Evolutionary conservation across 2,888 invertebrate species (phyloP).

Genomic region (Lasiommata megera): DNA sequence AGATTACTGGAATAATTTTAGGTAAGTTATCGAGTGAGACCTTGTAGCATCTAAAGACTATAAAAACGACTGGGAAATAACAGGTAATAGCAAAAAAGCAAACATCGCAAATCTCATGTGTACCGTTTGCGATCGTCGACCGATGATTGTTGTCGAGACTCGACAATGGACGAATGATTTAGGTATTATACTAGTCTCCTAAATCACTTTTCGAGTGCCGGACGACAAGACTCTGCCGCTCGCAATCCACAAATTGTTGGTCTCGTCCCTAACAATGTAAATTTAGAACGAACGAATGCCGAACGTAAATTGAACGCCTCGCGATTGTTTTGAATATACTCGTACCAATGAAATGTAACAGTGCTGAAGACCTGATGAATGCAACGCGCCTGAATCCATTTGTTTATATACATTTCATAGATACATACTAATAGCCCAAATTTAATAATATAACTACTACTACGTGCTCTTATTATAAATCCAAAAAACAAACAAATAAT

Average conservation of each 20-base stretch:
- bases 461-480: neutral
- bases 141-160: slow-evolving; percentile 48
- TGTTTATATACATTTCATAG: slow-evolving; percentile 2
- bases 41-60: neutral
- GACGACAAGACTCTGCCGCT: slow-evolving; percentile 65
- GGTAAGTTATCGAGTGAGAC: slow-evolving; percentile 54
- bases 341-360: slow-evolving; percentile 65
- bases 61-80: neutral
- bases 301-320: slow-evolving; percentile 70
- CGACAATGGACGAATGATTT: slow-evolving; percentile 67
- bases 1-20: slow-evolving; percentile 66
- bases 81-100: neutral
- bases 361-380: slow-evolving; percentile 44
- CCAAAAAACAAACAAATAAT: too few relatives aligned
- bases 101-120: neutral
- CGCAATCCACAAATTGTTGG: slow-evolving; percentile 78
- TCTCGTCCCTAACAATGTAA: slow-evolving; percentile 76
- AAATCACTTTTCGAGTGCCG: slow-evolving; percentile 71
- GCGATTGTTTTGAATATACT: slow-evolving; percentile 75
- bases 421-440: neutral
- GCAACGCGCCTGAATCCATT: slow-evolving; percentile 54
- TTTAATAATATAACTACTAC: neutral
- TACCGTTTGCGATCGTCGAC: slow-evolving; percentile 9
- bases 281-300: slow-evolving; percentile 76
- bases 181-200: slow-evolving; percentile 62